Conservation (phyloP, 2,888 invertebrate species). For the Tromatobia lineatoria region DNA sequence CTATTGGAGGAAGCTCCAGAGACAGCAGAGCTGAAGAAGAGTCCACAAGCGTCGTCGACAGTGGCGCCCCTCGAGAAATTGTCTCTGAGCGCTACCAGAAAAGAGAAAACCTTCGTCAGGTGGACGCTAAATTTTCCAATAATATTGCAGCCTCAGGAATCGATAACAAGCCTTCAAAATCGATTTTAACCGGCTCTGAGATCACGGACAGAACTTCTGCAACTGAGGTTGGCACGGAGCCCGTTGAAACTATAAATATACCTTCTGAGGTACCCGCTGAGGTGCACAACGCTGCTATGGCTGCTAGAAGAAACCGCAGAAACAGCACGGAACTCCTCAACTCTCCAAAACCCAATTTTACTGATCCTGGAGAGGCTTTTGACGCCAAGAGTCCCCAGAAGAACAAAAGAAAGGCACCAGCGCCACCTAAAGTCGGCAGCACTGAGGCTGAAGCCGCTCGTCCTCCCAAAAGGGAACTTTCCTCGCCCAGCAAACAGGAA, state of each 20-base stretch:
- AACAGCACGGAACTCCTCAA: constrained; percentile 83
- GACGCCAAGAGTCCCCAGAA: constrained; percentile 87
- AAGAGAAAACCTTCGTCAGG: constrained; percentile 68
- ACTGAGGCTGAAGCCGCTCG: constrained; percentile 50
- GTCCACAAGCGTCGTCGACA: not conserved
- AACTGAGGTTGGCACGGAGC: constrained; percentile 88
- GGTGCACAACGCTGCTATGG: constrained; percentile 91
- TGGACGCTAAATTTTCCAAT: constrained; percentile 78
- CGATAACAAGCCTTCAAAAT: not conserved
- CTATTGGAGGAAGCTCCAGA: constrained; percentile 15
- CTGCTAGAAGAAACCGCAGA: constrained; percentile 90
- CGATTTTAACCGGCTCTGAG: constrained; percentile 67
- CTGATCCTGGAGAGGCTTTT: constrained; percentile 76
- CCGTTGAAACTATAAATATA: constrained; percentile 86
- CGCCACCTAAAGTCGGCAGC: constrained; percentile 87
- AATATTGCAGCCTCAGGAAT: constrained; percentile 58
- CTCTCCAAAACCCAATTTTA: constrained; percentile 62
- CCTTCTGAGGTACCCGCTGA: constrained; percentile 91
- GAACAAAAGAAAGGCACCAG: constrained; percentile 91
- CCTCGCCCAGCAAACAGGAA: constrained; percentile 56
- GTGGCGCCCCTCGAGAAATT: not conserved
- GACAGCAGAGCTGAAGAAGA: not conserved
- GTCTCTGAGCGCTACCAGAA: constrained; percentile 61
- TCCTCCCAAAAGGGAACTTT: constrained; percentile 35
- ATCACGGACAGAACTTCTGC: constrained; percentile 79